Conservation (phyloP, 2,113 vertebrate genomes). For the Erythrocebus patas region DNA sequence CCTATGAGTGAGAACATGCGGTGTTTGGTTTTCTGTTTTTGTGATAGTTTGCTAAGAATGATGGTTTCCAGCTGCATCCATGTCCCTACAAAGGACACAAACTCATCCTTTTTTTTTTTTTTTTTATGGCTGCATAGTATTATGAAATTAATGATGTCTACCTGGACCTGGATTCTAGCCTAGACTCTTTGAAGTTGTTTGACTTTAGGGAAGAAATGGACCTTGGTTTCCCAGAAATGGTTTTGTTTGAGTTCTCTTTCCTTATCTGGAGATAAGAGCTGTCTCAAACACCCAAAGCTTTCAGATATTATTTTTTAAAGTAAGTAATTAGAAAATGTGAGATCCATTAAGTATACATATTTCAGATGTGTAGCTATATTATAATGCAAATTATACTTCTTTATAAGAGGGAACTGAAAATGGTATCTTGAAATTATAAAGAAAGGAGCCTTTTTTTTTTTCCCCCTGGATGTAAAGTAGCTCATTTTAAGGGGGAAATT, state of each 20-base stretch:
- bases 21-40: no score
- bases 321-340: background rate
- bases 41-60: no score
- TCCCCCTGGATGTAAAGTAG: background rate
- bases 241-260: background rate
- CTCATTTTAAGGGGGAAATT: background rate
- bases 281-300: background rate
- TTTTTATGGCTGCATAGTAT: background rate
- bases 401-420: background rate
- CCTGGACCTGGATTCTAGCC: background rate
- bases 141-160: background rate
- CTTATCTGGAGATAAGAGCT: background rate
- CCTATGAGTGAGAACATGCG: no score
- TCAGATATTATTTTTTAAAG: background rate
- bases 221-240: background rate
- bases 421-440: background rate
- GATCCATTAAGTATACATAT: background rate
- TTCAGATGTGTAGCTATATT: background rate
- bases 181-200: background rate
- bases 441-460: background rate
- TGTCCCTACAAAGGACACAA: no score
- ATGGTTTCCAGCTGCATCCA: no score
- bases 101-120: no score
- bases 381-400: background rate
- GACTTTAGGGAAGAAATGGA: background rate